phyloP scores from a whole-genome alignment of 2,797 vertebrate genomes.

The Eulemur mongoz region DNA sequence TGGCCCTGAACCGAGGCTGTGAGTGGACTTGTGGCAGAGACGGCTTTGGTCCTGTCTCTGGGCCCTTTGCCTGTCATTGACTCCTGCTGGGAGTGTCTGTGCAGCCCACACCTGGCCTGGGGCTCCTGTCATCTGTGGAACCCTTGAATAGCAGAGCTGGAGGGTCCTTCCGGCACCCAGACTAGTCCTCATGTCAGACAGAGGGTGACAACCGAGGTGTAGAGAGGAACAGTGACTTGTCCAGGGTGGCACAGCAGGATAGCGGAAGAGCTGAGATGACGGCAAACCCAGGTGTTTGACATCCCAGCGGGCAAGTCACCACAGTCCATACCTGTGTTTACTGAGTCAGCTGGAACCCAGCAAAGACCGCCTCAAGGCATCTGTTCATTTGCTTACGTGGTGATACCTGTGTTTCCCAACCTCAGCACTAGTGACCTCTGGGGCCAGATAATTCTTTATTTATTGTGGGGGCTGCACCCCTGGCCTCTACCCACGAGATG shows the following conservation, averaged over 20 bases:
- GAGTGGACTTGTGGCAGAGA: not conserved
- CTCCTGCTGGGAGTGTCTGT: not conserved
- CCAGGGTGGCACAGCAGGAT: not conserved
- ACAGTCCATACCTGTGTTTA: not conserved
- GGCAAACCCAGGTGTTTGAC: not conserved
- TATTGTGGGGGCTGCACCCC: not conserved
- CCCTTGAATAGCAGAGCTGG: not conserved
- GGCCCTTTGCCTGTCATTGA: not conserved
- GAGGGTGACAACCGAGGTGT: not conserved
- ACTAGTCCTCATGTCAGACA: too few relatives aligned
- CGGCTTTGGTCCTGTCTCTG: not conserved
- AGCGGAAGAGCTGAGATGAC: not conserved
- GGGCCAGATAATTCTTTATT: too few relatives aligned
- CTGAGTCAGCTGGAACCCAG: too few relatives aligned
- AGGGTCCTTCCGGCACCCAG: not conserved
- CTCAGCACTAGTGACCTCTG: not conserved
- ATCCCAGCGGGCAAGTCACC: not conserved
- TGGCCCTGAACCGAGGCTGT: not conserved
- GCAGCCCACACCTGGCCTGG: not conserved
- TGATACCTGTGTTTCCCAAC: not conserved
- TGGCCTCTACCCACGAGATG: not conserved
- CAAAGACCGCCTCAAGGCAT: not conserved
- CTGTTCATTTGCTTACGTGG: rapidly evolving
- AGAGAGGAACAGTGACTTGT: not conserved
- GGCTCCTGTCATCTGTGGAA: not conserved